Base-by-base conservation (phyloP, 1,140 invertebrate genomes). In the Zaprionus gabonicus region DNA sequence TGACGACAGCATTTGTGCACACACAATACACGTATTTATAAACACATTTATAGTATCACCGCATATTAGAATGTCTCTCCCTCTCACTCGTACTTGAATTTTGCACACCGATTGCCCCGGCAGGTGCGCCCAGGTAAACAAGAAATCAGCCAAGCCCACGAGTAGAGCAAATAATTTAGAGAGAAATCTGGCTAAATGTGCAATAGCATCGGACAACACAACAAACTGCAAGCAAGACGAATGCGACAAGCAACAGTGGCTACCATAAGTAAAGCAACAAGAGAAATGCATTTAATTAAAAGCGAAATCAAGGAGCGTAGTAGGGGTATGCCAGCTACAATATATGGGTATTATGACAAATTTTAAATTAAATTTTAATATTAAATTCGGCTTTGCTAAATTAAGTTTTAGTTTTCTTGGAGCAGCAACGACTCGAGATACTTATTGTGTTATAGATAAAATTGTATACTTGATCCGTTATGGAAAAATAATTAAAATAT, bases 91-190 rank as follows among this genome's bases (percentile, higher is more conserved):
- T 36, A 41, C 41, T 28, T 56, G 53, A 28, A n/a, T 57, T 41
- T 44, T 27, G 36, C 10, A 27, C 58, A 9, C n/a, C n/a, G 36
- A 3, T 38, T 70, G 51, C 34, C 15, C 15, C 36, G 51, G 23
- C 28, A 28, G 58, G 64, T 65, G 75, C 74, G 59, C 64, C 60
- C 59, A 74, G 74, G 69, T 74, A 81, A 82, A 82, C 75, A 82
- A 82, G 62, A 81, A 79, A 51, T 70, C n/a, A 34, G 34, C 25
- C 64, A 55, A 46, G 41, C 41, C n/a, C 60, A 36, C 20, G 23
- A 73, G 28, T 36, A 28, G 27, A 70, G 62, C 46, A 65, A 63
- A 62, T 55, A 73, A 62, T 51, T 44, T 44, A 31, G 27, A 44
- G 25, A 17, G 57, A 80, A 51, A 80, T 41, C 60, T 28, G 36